These are phyloP conservation scores for Euwallacea fornicatus DNA, from an alignment of 1,140 invertebrate species.

Conservation along the genomic window DNA sequence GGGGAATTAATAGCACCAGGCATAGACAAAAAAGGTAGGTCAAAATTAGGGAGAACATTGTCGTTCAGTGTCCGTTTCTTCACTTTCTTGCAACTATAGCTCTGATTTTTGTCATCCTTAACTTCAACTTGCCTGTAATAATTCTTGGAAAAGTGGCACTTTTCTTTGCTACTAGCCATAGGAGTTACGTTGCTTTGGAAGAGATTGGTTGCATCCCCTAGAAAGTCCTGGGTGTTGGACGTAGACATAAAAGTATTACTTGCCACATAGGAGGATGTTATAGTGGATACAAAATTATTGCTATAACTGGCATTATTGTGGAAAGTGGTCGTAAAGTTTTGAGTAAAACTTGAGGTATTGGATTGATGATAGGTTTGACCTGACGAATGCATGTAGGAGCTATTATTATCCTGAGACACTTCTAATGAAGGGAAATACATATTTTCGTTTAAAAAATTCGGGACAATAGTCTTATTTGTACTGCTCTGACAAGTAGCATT, in stretches of 20 bases:
- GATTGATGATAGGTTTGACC: slow-evolving; percentile 45
- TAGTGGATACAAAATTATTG: slow-evolving; percentile 46
- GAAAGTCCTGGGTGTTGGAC: slow-evolving; percentile 37
- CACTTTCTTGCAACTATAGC: slow-evolving; percentile 32
- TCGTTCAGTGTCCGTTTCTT: slow-evolving; percentile 40
- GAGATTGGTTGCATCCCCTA: slow-evolving; percentile 37
- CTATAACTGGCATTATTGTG: slow-evolving; percentile 43
- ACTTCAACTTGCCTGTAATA: slow-evolving; percentile 12
- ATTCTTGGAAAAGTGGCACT: slow-evolving; percentile 25
- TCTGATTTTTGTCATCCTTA: slow-evolving; percentile 37
- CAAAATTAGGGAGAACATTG: slow-evolving; percentile 45
- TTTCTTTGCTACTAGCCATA: slow-evolving; percentile 24
- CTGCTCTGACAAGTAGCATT: slow-evolving; percentile 40
- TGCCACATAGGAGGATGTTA: slow-evolving; percentile 44
- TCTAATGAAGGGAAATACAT: slow-evolving; percentile 49
- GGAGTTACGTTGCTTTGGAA: slow-evolving; percentile 29
- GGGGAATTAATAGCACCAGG: slow-evolving; percentile 52
- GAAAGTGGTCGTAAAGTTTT: slow-evolving; percentile 42
- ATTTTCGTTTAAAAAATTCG: slow-evolving; percentile 47
- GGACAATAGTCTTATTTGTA: slow-evolving; percentile 33
- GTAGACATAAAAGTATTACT: slow-evolving; percentile 46
- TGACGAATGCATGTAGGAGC: slow-evolving; percentile 28
- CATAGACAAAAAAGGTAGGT: slow-evolving; percentile 51
- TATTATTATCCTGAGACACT: slow-evolving; percentile 44
- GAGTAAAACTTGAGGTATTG: slow-evolving; percentile 26